Base-by-base conservation (phyloP, 2,113 vertebrate species). In the Helogale parvula region DNA sequence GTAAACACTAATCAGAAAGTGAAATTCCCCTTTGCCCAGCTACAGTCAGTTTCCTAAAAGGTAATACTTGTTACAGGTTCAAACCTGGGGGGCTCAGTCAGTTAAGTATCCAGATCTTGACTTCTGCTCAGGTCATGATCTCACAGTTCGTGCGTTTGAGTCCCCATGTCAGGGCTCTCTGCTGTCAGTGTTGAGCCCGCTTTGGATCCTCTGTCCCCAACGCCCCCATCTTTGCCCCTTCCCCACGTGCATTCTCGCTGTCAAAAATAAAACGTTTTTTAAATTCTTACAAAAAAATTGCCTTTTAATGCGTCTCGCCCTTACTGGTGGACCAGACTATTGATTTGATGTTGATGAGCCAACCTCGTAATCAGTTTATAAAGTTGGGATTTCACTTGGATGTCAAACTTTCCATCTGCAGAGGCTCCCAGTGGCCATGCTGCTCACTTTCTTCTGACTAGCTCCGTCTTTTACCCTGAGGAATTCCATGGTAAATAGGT, bases 11-110 rank as follows among this genome's bases (percentile, higher is more conserved):
- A 69, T 21, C 47, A 80, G 80, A 82, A 96, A 95, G 13, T 83
- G 68, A 88, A 95, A 35, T 57, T 96, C 60, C 33, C 57, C 45
- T 89, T 89, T 23, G 31, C 14, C 13, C 10, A 50, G 33, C 16
- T 8, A n/a, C 27, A 90, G 35, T 89, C 35, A 89, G 17, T 82
- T 92, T 95, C 90, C 81, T 96, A 88, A 95, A 94, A 88, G 72
- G 45, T 63, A 93, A 92, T 63, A 25, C 21, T 72, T 80, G 45
- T 80, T 65, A 68, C n/a, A 31, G 76, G 60, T 72, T 57, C 84
- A 87, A 60, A 60, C 57, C 57, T 9, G 21, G 57, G 57, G 7
- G 57, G 57, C 57, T 60, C 57, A 60, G 21, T 60, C 57, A 60
- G 57, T 23, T 60, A 60, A 60, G 57, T 21, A 7, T 60, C 57